Evolutionary conservation across 2,113 vertebrate species (phyloP).

Genomic region (Anoura caudifer): DNA sequence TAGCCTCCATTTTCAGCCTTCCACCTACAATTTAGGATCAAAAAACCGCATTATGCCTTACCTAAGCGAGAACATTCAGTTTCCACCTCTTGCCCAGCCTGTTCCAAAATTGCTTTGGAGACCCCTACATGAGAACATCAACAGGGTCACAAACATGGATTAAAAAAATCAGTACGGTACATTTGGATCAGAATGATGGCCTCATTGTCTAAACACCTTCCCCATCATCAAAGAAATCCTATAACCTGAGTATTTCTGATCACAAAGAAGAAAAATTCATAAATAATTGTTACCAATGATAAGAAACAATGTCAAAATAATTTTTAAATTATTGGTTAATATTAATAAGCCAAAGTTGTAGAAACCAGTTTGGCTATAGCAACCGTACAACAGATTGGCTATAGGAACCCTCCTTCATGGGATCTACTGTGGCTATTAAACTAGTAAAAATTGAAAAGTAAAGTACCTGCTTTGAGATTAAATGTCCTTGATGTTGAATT

Average conservation of each 20-base stretch:
- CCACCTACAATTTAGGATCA: not conserved
- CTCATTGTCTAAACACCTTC: not conserved
- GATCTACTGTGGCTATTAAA: not conserved
- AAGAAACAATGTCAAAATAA: not conserved
- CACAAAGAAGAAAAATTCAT: not conserved
- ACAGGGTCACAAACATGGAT: constrained; percentile 4
- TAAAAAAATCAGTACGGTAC: not conserved
- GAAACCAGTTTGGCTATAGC: not conserved
- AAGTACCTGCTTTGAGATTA: constrained; percentile 84
- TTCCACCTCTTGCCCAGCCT: constrained; percentile 85
- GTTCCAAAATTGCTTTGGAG: constrained; percentile 89
- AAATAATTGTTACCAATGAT: not conserved
- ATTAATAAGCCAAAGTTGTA: not conserved
- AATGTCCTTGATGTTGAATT: constrained; percentile 86
- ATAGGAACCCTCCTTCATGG: not conserved
- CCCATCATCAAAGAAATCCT: not conserved
- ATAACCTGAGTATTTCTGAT: not conserved
- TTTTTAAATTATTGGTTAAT: not conserved
- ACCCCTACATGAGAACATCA: constrained; percentile 83
- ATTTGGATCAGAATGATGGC: not conserved
- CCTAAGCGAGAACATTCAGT: constrained; percentile 79
- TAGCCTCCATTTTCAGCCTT: not conserved
- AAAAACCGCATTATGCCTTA: constrained; percentile 68
- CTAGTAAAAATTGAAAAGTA: not conserved
- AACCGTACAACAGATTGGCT: not conserved